Conservation (phyloP, 2,888 invertebrate species). For the Dicycla oo region DNA sequence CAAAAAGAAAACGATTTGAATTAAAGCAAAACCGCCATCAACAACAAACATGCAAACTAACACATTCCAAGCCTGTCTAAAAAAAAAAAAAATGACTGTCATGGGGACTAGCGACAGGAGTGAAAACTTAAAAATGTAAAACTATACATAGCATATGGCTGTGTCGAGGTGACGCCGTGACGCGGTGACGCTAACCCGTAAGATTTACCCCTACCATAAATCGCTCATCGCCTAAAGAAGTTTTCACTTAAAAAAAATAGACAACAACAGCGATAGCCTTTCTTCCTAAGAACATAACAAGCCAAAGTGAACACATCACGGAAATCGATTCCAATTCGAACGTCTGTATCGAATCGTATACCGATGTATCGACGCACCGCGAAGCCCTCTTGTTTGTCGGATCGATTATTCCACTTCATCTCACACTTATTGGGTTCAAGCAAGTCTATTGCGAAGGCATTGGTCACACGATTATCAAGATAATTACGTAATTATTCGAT, state of each 20-base stretch:
- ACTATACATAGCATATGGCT: too few species aligned
- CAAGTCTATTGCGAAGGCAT: slow-evolving; percentile 66
- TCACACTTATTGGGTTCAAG: slow-evolving; percentile 85
- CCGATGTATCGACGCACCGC: slow-evolving; percentile 76
- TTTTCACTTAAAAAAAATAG: slow-evolving; percentile 6
- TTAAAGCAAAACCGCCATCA: not conserved
- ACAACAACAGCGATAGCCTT: slow-evolving; percentile 36
- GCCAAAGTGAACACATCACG: slow-evolving; percentile 71
- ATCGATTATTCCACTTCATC: slow-evolving; percentile 89
- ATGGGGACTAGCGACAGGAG: too few species aligned
- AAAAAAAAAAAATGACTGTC: slow-evolving; percentile 13
- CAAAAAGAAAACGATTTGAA: slow-evolving; percentile 2
- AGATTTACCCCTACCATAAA: too few species aligned
- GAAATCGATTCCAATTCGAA: slow-evolving; percentile 79
- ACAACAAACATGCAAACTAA: not conserved
- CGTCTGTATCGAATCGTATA: slow-evolving; percentile 76
- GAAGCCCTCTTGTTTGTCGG: slow-evolving; percentile 88
- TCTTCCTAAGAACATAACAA: slow-evolving; percentile 61
- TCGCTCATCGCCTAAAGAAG: too few species aligned
- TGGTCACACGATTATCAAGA: slow-evolving; percentile 56
- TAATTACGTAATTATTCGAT: slow-evolving; percentile 56
- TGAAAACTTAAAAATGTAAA: too few species aligned
- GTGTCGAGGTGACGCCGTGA: too few species aligned
- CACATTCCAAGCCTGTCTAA: not conserved
- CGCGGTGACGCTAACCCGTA: too few species aligned